Base-by-base conservation (phyloP, 2,888 invertebrate genomes). In the Smittia sp. region DNA sequence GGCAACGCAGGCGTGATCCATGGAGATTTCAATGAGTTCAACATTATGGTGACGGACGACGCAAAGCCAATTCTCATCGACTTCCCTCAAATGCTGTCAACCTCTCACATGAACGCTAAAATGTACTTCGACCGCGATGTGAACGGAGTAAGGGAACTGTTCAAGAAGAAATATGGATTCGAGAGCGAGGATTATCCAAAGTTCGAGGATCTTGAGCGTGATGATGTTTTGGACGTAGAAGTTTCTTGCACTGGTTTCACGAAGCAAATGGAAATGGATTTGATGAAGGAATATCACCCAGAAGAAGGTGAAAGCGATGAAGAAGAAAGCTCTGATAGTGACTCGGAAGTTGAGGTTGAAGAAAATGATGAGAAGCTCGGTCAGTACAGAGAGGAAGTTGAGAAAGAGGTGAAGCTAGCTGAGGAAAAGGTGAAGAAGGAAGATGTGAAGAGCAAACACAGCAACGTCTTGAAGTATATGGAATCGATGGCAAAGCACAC, bases 51-150 rank as follows among this genome's bases (percentile, higher is more conserved):
- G 0, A 87, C 88, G 41, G 87, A 89, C 72, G 90, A 91, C 0
- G 89, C 90, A 18, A 90, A 90, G 76, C 91, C 96, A 0, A 84
- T 95, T 66, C 84, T 99, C 76, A 98, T 98, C 75, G 99, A 99
- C 85, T 99, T 99, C 81, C 99, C 99, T 0, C 99, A 99, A 85
- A 99, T 99, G 98, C 89, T 99, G 73, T 97, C 98, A 4, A 97
- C 93, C 0, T 89, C 91, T 24, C 98, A 99, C 83, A 80, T 85
- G 41, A 96, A 99, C 82, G 98, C 98, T 62, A 89, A 92, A 86
- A 86, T 89, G 90, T 95, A 91, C 82, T 99, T 99, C 81, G 90
- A 98, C 76, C 88, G 99, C 76, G 99, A 99, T 84, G 98, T 99
- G 0, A 89, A 88, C 72, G 98, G 98, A 80, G 86, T 99, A 1